phyloP scores from a whole-genome alignment of 2,888 invertebrate species.

The Ophion costatus region DNA sequence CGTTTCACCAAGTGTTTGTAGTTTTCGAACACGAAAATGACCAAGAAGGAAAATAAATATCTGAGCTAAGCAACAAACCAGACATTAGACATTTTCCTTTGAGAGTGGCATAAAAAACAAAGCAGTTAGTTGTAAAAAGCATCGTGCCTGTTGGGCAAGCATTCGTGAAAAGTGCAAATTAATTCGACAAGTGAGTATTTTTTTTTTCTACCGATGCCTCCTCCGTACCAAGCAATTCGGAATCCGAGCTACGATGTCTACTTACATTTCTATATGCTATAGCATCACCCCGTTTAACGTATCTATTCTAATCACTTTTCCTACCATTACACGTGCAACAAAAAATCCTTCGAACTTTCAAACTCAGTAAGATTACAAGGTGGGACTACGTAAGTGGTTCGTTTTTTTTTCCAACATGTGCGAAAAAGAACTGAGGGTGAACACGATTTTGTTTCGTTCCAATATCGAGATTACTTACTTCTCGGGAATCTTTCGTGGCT shows the following conservation, averaged over 20 bases:
- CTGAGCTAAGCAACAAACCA: conserved; percentile 28
- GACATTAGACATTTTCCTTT: not conserved
- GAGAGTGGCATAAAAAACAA: not conserved
- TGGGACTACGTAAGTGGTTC: conserved; percentile 24
- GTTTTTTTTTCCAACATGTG: conserved; percentile 35
- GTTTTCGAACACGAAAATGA: not conserved
- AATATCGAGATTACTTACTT: conserved; percentile 76
- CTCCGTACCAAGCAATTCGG: not conserved
- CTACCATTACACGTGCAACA: conserved; percentile 51
- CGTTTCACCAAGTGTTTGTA: not conserved
- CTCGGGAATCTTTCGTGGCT: conserved; percentile 80
- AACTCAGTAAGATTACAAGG: conserved; percentile 22
- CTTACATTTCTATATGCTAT: conserved; percentile 56
- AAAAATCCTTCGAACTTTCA: conserved; percentile 28
- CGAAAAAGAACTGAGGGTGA: conserved; percentile 14
- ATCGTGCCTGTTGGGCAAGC: conserved; percentile 17
- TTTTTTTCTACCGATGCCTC: conserved; percentile 3
- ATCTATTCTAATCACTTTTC: conserved; percentile 42
- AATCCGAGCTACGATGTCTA: conserved; percentile 45
- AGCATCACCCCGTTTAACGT: conserved; percentile 35
- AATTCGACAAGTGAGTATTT: conserved; percentile 16
- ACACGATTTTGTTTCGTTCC: conserved; percentile 1
- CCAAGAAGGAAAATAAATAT: not conserved
- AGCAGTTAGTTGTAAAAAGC: conserved; percentile 47
- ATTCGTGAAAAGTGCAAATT: conserved; percentile 18